phyloP scores from a whole-genome alignment of 92 coral and sea anemone species.

The Epizoanthus illoricatus region DNA sequence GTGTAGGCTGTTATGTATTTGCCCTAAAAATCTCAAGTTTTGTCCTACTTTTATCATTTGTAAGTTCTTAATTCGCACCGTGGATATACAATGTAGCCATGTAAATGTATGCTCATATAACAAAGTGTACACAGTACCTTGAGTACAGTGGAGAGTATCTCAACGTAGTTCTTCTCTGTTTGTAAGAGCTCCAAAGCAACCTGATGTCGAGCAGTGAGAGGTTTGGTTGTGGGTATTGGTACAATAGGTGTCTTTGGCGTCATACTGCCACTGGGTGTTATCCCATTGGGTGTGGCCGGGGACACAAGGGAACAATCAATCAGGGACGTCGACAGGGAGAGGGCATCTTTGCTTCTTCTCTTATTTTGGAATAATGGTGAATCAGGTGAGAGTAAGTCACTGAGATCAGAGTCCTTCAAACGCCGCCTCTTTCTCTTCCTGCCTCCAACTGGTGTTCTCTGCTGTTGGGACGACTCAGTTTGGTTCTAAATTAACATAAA shows the following conservation, averaged over 20 bases:
- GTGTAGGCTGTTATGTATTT: no score
- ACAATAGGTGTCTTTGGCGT: conserved; percentile 65
- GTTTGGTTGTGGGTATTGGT: conserved; percentile 70
- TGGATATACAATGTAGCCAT: neutral
- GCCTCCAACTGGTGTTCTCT: conserved; percentile 64
- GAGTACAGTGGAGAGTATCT: conserved; percentile 80
- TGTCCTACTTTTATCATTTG: no score
- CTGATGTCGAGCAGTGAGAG: conserved; percentile 93
- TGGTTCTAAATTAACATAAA: conserved; percentile 38
- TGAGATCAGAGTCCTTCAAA: conserved; percentile 92
- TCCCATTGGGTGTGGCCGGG: conserved; percentile 80
- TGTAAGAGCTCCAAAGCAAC: conserved; percentile 92
- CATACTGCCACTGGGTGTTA: conserved; percentile 78
- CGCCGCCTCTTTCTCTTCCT: conserved; percentile 87
- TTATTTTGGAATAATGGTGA: conserved; percentile 83
- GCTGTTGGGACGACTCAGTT: conserved; percentile 43
- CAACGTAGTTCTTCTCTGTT: conserved; percentile 94
- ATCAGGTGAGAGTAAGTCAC: conserved; percentile 91
- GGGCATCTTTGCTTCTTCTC: conserved; percentile 84
- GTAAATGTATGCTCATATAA: neutral
- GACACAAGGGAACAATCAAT: conserved; percentile 84
- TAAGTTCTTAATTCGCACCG: no score
- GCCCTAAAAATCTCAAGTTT: no score
- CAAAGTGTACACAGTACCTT: conserved; percentile 60
- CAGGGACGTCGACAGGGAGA: conserved; percentile 86